Conservation (phyloP, 2,113 vertebrate species). For the Ammodytes dubius region DNA sequence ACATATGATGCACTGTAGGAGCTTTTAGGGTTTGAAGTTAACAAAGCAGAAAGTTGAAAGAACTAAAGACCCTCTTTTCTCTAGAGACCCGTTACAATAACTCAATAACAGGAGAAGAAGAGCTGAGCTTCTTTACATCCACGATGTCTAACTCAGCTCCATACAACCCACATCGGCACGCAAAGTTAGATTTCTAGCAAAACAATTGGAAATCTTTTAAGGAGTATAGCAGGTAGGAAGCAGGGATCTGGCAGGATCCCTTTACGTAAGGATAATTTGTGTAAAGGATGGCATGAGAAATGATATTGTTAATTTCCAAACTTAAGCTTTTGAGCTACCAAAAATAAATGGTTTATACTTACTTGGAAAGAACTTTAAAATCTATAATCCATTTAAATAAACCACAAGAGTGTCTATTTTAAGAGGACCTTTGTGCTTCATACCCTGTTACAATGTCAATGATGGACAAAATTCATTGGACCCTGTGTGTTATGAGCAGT, state of each 20-base stretch:
- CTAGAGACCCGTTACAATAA: constrained; percentile 76
- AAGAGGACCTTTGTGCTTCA: constrained; percentile 16
- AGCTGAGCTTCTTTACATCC: constrained; percentile 53
- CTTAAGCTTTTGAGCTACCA: not conserved
- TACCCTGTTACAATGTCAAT: constrained; percentile 40
- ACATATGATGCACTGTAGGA: constrained; percentile 69
- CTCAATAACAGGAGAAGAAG: constrained; percentile 70
- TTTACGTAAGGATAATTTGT: not conserved
- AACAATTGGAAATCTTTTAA: constrained; percentile 40
- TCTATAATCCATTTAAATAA: constrained; percentile 72
- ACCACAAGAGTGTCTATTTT: constrained; percentile 59
- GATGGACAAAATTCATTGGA: constrained; percentile 17
- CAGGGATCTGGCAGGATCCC: constrained; percentile 3
- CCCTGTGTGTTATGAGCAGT: constrained; percentile 7
- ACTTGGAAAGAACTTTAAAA: not conserved
- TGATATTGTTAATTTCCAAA: constrained; percentile 6
- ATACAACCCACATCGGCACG: constrained; percentile 48
- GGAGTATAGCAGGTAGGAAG: not conserved
- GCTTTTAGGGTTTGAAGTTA: constrained; percentile 78
- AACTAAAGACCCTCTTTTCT: constrained; percentile 77
- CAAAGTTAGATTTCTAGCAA: constrained; percentile 17
- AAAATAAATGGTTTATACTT: not conserved
- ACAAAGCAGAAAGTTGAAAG: constrained; percentile 72
- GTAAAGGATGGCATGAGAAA: not conserved
- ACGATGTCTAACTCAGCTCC: constrained; percentile 47